A percentile compares a stretch with the other conserved stretches of the same genome.
Conservation (phyloP, 2,888 invertebrate genomes). For the Lacanobia wlatinum region DNA sequence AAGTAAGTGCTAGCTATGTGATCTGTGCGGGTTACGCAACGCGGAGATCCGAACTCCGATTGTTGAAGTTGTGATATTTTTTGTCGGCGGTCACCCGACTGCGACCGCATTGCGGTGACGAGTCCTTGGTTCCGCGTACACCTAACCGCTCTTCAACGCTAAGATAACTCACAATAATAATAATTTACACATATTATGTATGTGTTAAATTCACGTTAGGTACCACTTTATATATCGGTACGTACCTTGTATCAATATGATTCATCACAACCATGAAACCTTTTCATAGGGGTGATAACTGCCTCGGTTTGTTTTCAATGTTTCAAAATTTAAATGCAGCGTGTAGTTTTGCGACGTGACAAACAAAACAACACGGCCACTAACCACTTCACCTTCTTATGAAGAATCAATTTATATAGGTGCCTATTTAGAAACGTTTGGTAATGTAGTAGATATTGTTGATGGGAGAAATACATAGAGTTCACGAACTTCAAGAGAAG, state of each 20-base stretch:
- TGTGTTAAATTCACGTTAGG: slow-evolving; percentile 1
- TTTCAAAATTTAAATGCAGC: slow-evolving; percentile 23
- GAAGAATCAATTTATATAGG: neutral
- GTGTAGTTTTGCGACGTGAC: neutral
- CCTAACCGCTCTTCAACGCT: slow-evolving; percentile 22
- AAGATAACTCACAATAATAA: slow-evolving; percentile 28
- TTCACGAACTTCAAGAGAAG: neutral
- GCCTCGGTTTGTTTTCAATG: slow-evolving; percentile 30
- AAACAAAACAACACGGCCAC: neutral
- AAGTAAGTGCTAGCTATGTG: slow-evolving; percentile 74
- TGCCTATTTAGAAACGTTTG: neutral
- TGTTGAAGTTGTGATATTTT: slow-evolving; percentile 39
- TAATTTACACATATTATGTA: slow-evolving; percentile 21
- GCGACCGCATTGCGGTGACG: slow-evolving; percentile 67
- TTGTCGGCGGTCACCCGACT: slow-evolving; percentile 40
- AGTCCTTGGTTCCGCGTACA: slow-evolving; percentile 58
- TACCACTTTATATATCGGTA: slow-evolving; percentile 25
- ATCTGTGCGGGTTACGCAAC: slow-evolving; percentile 42
- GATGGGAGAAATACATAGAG: neutral
- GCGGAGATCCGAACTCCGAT: slow-evolving; percentile 20
- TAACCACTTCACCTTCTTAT: neutral
- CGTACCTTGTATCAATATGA: slow-evolving; percentile 43
- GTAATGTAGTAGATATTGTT: neutral
- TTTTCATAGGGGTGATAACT: slow-evolving; percentile 58
- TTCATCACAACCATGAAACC: slow-evolving; percentile 47